Conservation (phyloP, 2,797 vertebrate genomes). For the Lemur catta region DNA sequence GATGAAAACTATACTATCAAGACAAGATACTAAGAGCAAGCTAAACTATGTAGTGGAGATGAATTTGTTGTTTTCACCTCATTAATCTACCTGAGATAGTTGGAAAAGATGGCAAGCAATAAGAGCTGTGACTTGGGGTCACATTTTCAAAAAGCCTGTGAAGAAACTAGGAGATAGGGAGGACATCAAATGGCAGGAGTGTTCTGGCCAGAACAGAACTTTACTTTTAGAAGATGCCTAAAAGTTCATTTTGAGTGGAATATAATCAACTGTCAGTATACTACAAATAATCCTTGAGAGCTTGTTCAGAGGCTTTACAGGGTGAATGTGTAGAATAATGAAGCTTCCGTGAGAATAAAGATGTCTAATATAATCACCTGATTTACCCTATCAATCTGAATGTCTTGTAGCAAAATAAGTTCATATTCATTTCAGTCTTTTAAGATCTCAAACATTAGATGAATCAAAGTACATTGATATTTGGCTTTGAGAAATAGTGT, state of each 20-base stretch:
- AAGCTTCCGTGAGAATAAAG: background rate
- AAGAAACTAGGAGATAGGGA: background rate
- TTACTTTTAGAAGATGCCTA: background rate
- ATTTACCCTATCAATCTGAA: background rate
- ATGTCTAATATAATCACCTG: background rate
- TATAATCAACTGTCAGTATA: background rate
- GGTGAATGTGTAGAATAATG: background rate
- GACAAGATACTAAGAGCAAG: background rate
- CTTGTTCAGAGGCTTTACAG: background rate
- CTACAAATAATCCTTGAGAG: background rate
- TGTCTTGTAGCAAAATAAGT: slow-evolving; percentile 3
- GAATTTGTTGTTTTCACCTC: background rate
- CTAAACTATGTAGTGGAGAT: background rate
- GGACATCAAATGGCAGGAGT: background rate
- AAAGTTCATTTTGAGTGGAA: background rate
- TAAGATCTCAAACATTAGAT: background rate
- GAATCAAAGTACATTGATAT: background rate
- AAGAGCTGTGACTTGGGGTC: background rate
- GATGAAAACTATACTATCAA: background rate
- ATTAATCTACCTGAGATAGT: background rate
- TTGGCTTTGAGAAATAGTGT: background rate
- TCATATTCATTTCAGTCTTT: background rate
- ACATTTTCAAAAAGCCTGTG: background rate
- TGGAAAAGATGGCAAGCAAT: background rate
- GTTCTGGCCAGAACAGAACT: background rate